Conservation (phyloP, 2,888 invertebrate genomes). For the Spialia ferax region DNA sequence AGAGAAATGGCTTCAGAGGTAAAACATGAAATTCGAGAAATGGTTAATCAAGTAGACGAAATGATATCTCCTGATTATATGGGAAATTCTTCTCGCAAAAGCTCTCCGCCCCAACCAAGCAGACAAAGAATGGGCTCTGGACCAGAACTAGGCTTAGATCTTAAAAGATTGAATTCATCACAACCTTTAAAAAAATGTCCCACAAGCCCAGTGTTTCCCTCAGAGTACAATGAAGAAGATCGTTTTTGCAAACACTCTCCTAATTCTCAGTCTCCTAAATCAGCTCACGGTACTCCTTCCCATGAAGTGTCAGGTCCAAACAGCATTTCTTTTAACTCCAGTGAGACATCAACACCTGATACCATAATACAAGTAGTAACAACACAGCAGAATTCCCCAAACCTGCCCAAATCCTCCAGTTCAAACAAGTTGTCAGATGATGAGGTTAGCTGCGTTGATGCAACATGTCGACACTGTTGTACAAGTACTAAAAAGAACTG, state of each 20-base stretch:
- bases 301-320: slow-evolving; percentile 78
- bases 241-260: slow-evolving; percentile 66
- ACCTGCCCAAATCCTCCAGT: slow-evolving; percentile 83
- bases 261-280: slow-evolving; percentile 71
- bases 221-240: slow-evolving; percentile 72
- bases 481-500: slow-evolving; percentile 86
- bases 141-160: slow-evolving; percentile 76
- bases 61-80: slow-evolving; percentile 85
- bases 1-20: slow-evolving; percentile 93
- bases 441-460: slow-evolving; percentile 79
- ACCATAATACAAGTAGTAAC: slow-evolving; percentile 82
- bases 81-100: slow-evolving; percentile 68
- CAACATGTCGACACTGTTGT: slow-evolving; percentile 76
- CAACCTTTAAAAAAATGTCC: slow-evolving; percentile 75
- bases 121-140: slow-evolving; percentile 77
- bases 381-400: slow-evolving; percentile 70
- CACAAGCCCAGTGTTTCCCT: slow-evolving; percentile 76
- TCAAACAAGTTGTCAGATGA: slow-evolving; percentile 87
- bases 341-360: slow-evolving; percentile 83
- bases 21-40: slow-evolving; percentile 91
- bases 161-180: slow-evolving; percentile 58
- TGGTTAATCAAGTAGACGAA: slow-evolving; percentile 91
- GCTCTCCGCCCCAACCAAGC: slow-evolving; percentile 78
- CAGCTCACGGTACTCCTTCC: slow-evolving; percentile 75
- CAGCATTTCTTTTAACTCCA: slow-evolving; percentile 82